These are phyloP conservation scores for Leptarthrus brevirostris DNA, from an alignment of 2,888 invertebrate genomes.

Conservation along the genomic window DNA sequence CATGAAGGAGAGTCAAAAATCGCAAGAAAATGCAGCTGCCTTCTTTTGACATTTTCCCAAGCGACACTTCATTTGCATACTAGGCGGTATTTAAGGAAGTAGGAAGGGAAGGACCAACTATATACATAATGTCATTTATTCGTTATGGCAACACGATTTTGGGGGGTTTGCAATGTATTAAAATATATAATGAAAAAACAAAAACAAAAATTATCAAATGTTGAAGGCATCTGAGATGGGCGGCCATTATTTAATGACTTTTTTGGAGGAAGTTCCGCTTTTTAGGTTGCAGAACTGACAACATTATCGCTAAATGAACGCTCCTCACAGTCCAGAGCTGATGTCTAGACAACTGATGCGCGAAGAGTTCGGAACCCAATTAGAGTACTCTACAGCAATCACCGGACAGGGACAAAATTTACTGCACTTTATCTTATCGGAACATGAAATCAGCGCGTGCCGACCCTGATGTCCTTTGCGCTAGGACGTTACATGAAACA, in stretches of 20 bases:
- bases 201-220: not conserved
- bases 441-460: slow-evolving; percentile 43
- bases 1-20: not conserved
- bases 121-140: too few relatives aligned
- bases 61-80: not conserved
- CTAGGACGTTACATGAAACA: not conserved
- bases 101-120: not conserved
- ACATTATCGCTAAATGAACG: slow-evolving; percentile 15
- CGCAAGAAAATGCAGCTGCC: slow-evolving; percentile 16
- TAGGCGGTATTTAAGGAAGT: not conserved
- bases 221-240: not conserved
- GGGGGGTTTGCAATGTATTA: too few relatives aligned
- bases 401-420: slow-evolving; percentile 33
- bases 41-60: slow-evolving; percentile 6
- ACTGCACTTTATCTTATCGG: slow-evolving; percentile 46
- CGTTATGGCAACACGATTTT: too few relatives aligned
- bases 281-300: slow-evolving; percentile 4
- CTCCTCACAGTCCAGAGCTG: slow-evolving; percentile 15
- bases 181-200: too few relatives aligned
- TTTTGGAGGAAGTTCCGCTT: slow-evolving; percentile 1
- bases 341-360: not conserved
- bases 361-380: too few relatives aligned
- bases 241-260: not conserved
- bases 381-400: not conserved
- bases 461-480: slow-evolving; percentile 2